Conservation (phyloP, 2,113 vertebrate genomes). For the Pandion haliaetus region DNA sequence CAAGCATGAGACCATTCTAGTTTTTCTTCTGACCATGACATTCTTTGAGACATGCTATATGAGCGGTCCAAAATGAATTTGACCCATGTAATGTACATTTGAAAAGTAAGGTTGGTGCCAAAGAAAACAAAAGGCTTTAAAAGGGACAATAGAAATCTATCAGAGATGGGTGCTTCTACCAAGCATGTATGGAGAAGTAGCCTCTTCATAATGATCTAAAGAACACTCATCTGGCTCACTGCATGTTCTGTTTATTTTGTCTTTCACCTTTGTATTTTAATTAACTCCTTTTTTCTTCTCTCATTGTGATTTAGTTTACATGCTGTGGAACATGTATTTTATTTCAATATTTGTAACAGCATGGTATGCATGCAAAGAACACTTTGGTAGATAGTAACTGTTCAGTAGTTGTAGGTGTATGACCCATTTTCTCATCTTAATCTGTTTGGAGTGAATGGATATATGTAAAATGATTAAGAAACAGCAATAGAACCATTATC, state of each 20-base stretch:
- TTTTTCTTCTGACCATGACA: not conserved
- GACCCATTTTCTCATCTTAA: not conserved
- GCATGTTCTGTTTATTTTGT: slow-evolving; percentile 16
- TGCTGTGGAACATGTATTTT: not conserved
- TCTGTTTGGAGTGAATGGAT: not conserved
- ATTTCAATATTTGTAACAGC: not conserved
- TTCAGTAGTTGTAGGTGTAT: not conserved
- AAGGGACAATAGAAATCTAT: not conserved
- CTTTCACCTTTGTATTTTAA: slow-evolving; percentile 36
- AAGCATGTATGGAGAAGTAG: not conserved
- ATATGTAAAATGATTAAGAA: not conserved
- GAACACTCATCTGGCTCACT: not conserved
- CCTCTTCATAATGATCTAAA: not conserved
- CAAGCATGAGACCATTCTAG: not conserved
- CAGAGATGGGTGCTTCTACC: not conserved
- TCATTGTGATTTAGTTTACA: slow-evolving; percentile 20
- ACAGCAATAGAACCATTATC: not conserved
- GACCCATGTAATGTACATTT: not conserved
- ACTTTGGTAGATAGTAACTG: not conserved
- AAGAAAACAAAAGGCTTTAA: not conserved
- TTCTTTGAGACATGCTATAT: not conserved
- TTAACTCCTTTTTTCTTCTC: slow-evolving; percentile 7
- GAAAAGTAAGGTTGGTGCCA: not conserved
- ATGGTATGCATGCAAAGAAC: slow-evolving; percentile 1
- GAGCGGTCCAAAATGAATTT: not conserved